phyloP scores from a whole-genome alignment of 2,888 invertebrate species.

The Mesodorylaimus sp. region DNA sequence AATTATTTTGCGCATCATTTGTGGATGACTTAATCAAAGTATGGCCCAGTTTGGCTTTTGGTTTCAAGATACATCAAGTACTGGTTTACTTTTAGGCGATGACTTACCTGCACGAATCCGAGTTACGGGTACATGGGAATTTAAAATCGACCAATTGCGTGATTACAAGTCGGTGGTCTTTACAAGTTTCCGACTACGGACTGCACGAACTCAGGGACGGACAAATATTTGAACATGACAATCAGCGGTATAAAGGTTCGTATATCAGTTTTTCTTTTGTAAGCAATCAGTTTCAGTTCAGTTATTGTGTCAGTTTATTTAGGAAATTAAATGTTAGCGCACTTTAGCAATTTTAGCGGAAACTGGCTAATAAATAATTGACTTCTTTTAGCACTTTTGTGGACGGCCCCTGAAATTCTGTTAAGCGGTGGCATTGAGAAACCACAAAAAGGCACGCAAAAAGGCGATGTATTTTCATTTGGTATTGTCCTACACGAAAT shows the following conservation, averaged over 20 bases:
- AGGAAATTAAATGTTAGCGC: too few relatives aligned
- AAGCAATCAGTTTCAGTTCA: too few relatives aligned
- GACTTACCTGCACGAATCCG: constrained; percentile 39
- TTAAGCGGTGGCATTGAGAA: constrained; percentile 44
- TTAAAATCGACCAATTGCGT: constrained; percentile 97
- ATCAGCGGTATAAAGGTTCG: too few relatives aligned
- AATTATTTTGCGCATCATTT: constrained; percentile 87
- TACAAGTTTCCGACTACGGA: constrained; percentile 91
- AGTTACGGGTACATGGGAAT: constrained; percentile 59
- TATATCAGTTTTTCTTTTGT: too few relatives aligned
- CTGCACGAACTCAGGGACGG: constrained; percentile 59
- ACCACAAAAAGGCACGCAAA: constrained; percentile 51
- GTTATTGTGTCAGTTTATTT: too few relatives aligned
- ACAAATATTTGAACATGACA: constrained; percentile 16
- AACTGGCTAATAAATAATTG: too few relatives aligned
- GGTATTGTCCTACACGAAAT: constrained; percentile 85
- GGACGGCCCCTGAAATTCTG: constrained; percentile 85
- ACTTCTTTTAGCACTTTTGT: constrained; percentile 46
- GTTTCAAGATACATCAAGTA: too few relatives aligned
- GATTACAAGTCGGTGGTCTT: constrained; percentile 88
- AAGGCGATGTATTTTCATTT: constrained; percentile 88
- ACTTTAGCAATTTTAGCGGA: too few relatives aligned
- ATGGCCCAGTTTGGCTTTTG: too few relatives aligned
- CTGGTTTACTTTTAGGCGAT: constrained; percentile 32
- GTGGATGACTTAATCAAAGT: constrained; percentile 96